Percentiles rank a stretch among this genome's conserved stretches.
Evolutionary conservation across 35 echinoderm and acorn worm genomes (phyloP).

Genomic region (Patiria miniata): DNA sequence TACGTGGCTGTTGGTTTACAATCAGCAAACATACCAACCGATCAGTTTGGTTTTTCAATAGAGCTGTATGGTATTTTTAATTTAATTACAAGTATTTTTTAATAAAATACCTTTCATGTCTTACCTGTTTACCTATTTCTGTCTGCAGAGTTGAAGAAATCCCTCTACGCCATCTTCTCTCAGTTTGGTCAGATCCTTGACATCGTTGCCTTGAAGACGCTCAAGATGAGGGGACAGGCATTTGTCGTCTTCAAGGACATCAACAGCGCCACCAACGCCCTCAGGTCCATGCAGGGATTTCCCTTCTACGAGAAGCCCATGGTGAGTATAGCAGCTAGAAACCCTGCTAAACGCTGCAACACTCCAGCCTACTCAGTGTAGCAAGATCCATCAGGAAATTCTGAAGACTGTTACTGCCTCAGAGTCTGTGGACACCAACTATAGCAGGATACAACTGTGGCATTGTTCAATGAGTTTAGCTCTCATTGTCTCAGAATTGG

Average conservation of each 20-base stretch:
- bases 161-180: constrained; percentile 95
- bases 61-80: no score
- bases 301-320: constrained; percentile 99
- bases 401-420: no score
- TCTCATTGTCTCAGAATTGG: no score
- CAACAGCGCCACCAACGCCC: constrained; percentile 85
- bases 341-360: no score
- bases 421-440: no score
- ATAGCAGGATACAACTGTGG: no score
- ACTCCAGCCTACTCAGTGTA: no score
- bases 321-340: constrained; percentile 36
- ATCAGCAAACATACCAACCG: constrained; percentile 12
- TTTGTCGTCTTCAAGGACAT: constrained; percentile 96
- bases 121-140: not conserved
- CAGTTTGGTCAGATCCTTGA: constrained; percentile 98
- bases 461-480: no score
- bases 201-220: constrained; percentile 90
- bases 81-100: no score
- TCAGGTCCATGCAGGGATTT: constrained; percentile 98
- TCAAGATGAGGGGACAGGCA: constrained; percentile 97
- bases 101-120: not conserved
- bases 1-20: not conserved
- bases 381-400: no score
- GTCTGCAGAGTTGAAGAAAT: constrained; percentile 96
- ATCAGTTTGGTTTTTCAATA: no score